Base-by-base conservation (phyloP, 2,888 invertebrate species). In the Neoitamus cyanurus region DNA sequence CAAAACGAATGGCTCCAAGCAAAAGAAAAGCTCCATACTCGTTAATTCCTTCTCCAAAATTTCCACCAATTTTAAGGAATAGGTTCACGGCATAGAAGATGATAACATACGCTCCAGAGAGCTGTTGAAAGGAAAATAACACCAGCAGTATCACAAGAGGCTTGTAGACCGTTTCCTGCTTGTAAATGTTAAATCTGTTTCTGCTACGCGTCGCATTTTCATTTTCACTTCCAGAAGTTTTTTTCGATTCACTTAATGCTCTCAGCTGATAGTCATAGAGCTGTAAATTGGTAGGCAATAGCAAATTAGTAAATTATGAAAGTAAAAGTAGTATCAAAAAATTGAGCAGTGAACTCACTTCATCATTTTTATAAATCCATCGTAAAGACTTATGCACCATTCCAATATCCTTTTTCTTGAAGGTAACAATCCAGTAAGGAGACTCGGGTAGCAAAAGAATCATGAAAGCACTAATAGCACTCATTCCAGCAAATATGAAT, bases 71-170 rank as follows among this genome's bases (percentile, higher is more conserved):
- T 85, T 87, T 87, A 15, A 83, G 30, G 84, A 88, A 87, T 2
- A 88, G 72, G 77, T 87, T 87, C 1, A 87, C 86, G 0, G 87
- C 87, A 87, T 94, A 94, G 88, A 94, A 93, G 83, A 94, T 92
- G 1, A 93, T 91, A 0, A 93, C 92, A 87, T 94, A 94, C 1
- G 92, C 91, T 5, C 93, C 93, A 1, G 93, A 92, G 0, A 93
- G 87, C 88, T 94, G 94, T 89, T 94, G 94, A 30, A 93, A 90
- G 4, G 92, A 46, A 86, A 93, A 92, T 30, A 93, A 86, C 1
- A 91, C 48, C 0, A 92, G 85, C 1, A 94, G 89, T 25, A 93
- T 90, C 1, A 91, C 69, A 0, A 92, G 87, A 0, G 94, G 94
- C 86, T 93, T 93, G 87, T 92, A 92, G 0, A 92, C 91, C n/a